Evolutionary conservation across 2,888 invertebrate genomes (phyloP).

Genomic region (Anagyrus pseudococci): DNA sequence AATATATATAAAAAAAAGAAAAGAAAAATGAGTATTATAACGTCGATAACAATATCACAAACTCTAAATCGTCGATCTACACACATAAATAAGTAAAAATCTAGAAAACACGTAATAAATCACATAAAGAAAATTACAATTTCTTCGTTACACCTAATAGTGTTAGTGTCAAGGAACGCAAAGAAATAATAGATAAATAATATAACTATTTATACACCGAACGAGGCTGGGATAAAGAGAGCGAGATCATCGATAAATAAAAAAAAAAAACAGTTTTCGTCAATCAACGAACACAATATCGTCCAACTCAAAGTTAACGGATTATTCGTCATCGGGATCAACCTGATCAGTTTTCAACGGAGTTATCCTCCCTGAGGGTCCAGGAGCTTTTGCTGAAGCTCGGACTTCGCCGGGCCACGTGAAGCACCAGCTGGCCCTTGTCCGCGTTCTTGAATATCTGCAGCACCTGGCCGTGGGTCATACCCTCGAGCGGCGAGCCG

Average conservation of each 20-base stretch:
- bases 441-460: slow-evolving; percentile 69
- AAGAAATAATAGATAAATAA: slow-evolving; percentile 9
- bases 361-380: slow-evolving; percentile 11
- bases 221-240: slow-evolving; percentile 6
- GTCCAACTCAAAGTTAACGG: too few species aligned
- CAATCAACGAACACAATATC: too few species aligned
- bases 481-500: slow-evolving; percentile 65
- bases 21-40: too few species aligned
- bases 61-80: too few species aligned
- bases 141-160: too few species aligned
- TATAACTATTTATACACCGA: slow-evolving; percentile 3
- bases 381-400: slow-evolving; percentile 53
- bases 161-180: background rate
- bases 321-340: too few species aligned
- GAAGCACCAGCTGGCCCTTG: slow-evolving; percentile 66
- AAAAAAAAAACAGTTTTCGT: too few species aligned
- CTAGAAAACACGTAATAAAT: too few species aligned
- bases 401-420: slow-evolving; percentile 63
- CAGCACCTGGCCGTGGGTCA: slow-evolving; percentile 68
- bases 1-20: too few species aligned
- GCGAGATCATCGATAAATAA: slow-evolving; percentile 39
- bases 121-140: too few species aligned
- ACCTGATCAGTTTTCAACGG: background rate
- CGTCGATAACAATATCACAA: too few species aligned
- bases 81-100: too few species aligned